Conservation (phyloP, 2,113 vertebrate genomes). For the Felis catus region F.catus_Fca126_mat1.0 CM031417.1:16779001-16779500, state of each 20-base stretch:
- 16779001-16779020: not conserved
- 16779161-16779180: not conserved
- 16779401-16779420: not conserved
- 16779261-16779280: not conserved
- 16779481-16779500: not conserved
- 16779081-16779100: not conserved
- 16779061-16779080: not conserved
- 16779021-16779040: not conserved
- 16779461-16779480: not conserved
- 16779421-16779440: not conserved
- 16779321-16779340: rapidly evolving
- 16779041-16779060: not conserved
- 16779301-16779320: not conserved
- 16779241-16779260: not conserved
- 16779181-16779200: not conserved
- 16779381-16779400: not conserved
- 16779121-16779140: not conserved
- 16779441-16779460: not conserved
- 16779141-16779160: not conserved
- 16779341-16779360: not conserved
- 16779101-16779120: constrained; percentile 19
- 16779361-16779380: not conserved
- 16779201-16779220: not conserved
- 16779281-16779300: not conserved
- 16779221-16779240: not conserved